phyloP scores from a whole-genome alignment of 2,797 vertebrate species.

The Petrocephalus sullivani region DNA sequence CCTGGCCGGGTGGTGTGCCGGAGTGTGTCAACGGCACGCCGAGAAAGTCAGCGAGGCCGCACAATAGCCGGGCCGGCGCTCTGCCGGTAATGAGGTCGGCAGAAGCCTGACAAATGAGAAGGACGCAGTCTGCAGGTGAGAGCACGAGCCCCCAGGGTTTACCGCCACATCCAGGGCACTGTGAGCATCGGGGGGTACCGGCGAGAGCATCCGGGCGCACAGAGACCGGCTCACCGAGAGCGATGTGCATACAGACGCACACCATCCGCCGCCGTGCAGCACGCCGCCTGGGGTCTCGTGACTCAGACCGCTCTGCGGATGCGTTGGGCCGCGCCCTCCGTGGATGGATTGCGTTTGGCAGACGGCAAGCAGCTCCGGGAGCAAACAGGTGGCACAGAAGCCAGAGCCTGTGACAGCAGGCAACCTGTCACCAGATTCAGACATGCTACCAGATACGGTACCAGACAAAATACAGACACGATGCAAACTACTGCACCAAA shows the following conservation, averaged over 20 bases:
- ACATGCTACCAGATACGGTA: background rate
- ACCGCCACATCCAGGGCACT: background rate
- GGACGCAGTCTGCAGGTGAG: background rate
- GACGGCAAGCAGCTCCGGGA: background rate
- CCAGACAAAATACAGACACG: background rate
- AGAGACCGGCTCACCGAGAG: background rate
- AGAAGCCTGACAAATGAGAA: constrained; percentile 24
- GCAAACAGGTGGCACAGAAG: constrained; percentile 11
- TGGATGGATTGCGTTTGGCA: background rate
- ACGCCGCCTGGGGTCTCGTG: background rate
- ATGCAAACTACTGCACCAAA: background rate
- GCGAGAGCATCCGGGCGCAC: background rate
- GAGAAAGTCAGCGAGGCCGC: background rate
- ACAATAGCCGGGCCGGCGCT: background rate
- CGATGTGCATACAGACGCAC: too few relatives aligned
- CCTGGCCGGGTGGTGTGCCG: background rate
- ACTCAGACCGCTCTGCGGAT: background rate
- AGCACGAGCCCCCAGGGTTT: background rate
- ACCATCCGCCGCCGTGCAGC: background rate
- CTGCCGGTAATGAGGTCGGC: background rate
- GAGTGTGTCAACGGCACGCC: background rate
- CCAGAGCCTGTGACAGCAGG: constrained; percentile 23
- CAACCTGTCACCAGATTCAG: constrained; percentile 11
- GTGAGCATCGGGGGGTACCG: background rate
- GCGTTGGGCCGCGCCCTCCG: background rate